Conservation (phyloP, 2,113 vertebrate species). For the Hassar affinis region DNA sequence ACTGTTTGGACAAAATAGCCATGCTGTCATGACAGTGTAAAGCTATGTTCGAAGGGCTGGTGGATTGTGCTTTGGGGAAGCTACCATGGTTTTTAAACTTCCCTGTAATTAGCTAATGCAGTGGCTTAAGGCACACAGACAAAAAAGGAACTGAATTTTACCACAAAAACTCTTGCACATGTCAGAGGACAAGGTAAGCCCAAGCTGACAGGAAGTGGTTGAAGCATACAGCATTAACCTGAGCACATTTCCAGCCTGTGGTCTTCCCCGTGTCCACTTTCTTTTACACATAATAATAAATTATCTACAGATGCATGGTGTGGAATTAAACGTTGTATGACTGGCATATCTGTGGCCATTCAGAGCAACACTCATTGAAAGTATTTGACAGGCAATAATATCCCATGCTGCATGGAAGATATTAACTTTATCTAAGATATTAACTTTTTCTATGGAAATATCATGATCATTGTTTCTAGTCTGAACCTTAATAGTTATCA, state of each 20-base stretch:
- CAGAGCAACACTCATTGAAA: neutral
- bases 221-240: neutral
- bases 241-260: neutral
- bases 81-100: neutral
- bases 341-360: neutral
- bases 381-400: too few relatives aligned
- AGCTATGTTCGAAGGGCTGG: neutral
- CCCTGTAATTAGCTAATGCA: neutral
- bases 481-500: too few relatives aligned
- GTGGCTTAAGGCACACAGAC: neutral
- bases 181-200: neutral
- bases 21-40: neutral
- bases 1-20: neutral
- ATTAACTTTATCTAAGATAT: too few relatives aligned
- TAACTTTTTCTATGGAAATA: too few relatives aligned
- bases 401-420: too few relatives aligned
- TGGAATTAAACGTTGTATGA: neutral
- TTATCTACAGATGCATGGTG: neutral
- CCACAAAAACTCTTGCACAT: neutral
- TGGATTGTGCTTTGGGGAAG: neutral
- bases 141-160: neutral
- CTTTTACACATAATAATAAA: neutral
- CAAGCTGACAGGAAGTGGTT: neutral
- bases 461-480: too few relatives aligned
- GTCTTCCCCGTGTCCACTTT: neutral